A percentile compares a stretch with the other conserved stretches of the same genome.
These are phyloP conservation scores for Kuschelorhynchus macadamiae DNA, from an alignment of 2,888 invertebrate species.

Conservation along the genomic window DNA sequence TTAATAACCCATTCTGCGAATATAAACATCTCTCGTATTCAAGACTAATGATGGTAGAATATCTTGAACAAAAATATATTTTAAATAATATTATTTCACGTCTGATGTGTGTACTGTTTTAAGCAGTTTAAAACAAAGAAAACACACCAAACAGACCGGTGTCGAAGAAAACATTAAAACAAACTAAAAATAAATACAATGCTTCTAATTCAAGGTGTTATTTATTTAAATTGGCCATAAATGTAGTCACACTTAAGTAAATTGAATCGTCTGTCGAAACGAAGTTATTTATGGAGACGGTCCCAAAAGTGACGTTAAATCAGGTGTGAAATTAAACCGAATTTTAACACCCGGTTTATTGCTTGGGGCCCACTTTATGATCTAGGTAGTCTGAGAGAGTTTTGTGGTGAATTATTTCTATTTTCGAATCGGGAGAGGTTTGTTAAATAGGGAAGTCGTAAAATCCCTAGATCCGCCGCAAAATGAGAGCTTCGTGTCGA, in stretches of 20 bases:
- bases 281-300: constrained; percentile 49
- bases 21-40: too few species aligned
- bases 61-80: too few species aligned
- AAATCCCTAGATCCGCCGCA: constrained; percentile 8
- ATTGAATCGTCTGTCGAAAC: constrained; percentile 37
- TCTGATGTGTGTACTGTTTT: too few species aligned
- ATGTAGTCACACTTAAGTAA: constrained; percentile 28
- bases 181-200: too few species aligned
- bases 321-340: constrained; percentile 54
- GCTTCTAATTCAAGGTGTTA: constrained; percentile 7
- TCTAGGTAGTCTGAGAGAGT: constrained; percentile 18
- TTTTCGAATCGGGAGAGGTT: constrained; percentile 21
- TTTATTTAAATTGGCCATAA: constrained; percentile 28
- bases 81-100: too few species aligned
- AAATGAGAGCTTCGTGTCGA: neutral
- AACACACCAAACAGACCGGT: too few species aligned
- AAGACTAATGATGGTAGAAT: too few species aligned
- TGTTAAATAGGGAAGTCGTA: constrained; percentile 36
- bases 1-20: too few species aligned
- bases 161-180: too few species aligned
- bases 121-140: too few species aligned
- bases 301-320: constrained; percentile 50
- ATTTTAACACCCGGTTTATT: constrained; percentile 51
- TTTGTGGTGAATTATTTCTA: constrained; percentile 28
- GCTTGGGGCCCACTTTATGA: constrained; percentile 31